Evolutionary conservation across 1,140 invertebrate genomes (phyloP), one percentile per base, ranked within the genome.

Genomic region (Hypothenemus hampei): DNA sequence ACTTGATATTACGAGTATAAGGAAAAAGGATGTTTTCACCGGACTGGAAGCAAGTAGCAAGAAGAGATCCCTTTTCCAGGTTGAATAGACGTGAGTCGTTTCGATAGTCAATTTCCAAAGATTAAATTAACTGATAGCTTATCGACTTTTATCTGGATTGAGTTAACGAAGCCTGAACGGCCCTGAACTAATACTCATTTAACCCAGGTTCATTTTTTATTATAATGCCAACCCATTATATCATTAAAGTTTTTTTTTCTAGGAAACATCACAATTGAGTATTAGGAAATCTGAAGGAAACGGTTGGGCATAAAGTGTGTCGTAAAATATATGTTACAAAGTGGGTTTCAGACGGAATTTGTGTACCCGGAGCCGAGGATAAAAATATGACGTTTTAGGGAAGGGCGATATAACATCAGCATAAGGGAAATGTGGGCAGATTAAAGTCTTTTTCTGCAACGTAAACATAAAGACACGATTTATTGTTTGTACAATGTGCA

Each of bases 371-470:
- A 16, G 6, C 20, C 16, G 8, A n/a, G 40, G 19, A 35, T 43
- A 44, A 44, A 53, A 53, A 53, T 53, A 53, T 53, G 50, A 53
- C 48, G 40, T 44, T 49, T 44, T 43, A 41, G 40, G 36, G 22
- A n/a, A n/a, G n/a, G 16, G 50, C 23, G 29, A 44, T 44, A 35
- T 44, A 33, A 39, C 50, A 49, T 49, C 47, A 44, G 50, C 50
- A 53, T 53, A 53, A 53, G 50, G 50, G 50, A 53, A 44, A 33
- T 53, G 41, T 44, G 50, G 40, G 18, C 22, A 44, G 50, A 51
- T 51, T 51, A 51, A 51, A 51, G 48, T 41, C 35, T 51, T 51
- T 51, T 51, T 53, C 24, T 53, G 50, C 39, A 43, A 44, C 50
- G 50, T 36, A 53, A 44, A 53, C 50, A 53, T 43, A 53, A 53